phyloP scores from a whole-genome alignment of 2,888 invertebrate genomes.

The Stenodera caucasica region DNA sequence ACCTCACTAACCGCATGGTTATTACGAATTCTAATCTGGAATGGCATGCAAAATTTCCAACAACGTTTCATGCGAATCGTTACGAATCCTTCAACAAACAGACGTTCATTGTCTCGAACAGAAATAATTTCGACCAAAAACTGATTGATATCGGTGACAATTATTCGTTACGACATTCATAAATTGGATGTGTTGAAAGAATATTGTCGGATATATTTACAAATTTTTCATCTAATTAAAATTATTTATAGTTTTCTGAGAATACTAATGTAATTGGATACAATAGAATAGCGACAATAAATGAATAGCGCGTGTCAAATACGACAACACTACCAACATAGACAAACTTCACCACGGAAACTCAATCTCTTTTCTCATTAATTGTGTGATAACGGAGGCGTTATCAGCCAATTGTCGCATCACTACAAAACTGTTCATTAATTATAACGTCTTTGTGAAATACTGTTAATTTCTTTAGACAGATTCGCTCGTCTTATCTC shows the following conservation, averaged over 20 bases:
- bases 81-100: neutral
- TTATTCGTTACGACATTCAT: neutral
- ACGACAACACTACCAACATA: slow-evolving; percentile 25
- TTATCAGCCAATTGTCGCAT: slow-evolving; percentile 50
- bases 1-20: slow-evolving; percentile 14
- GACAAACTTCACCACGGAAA: slow-evolving; percentile 39
- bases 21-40: slow-evolving; percentile 21
- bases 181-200: neutral
- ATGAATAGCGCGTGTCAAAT: slow-evolving; percentile 37
- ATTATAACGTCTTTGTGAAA: slow-evolving; percentile 51
- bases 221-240: slow-evolving; percentile 9
- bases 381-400: slow-evolving; percentile 50
- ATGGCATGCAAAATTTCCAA: slow-evolving; percentile 28
- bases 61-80: neutral
- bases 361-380: slow-evolving; percentile 51
- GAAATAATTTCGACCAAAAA: too few species aligned
- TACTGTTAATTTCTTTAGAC: slow-evolving; percentile 51
- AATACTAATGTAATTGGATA: slow-evolving; percentile 24
- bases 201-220: neutral
- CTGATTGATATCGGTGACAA: too few species aligned
- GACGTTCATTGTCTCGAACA: too few species aligned
- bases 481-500: slow-evolving; percentile 46
- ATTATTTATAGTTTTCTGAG: slow-evolving; percentile 3
- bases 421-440: slow-evolving; percentile 51
- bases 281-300: slow-evolving; percentile 34